Evolutionary conservation across 2,888 invertebrate species (phyloP), one percentile per base, ranked within the genome.

Genomic region (Zaprionus bogoriensis): DNA sequence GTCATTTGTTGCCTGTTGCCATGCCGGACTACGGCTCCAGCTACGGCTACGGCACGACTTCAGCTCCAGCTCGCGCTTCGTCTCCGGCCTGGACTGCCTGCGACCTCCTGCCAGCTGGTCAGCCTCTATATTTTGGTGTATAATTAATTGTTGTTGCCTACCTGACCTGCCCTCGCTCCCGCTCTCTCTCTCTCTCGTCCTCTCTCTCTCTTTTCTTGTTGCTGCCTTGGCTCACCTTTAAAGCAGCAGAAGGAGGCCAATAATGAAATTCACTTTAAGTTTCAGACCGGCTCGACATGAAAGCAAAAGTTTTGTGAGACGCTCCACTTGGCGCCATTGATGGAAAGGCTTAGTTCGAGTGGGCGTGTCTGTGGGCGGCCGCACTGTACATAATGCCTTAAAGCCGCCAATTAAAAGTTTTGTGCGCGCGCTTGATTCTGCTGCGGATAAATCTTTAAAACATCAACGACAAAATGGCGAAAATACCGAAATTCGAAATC

Each of bases 401-500:
- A 85, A 82, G 77, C 80, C 82, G 78, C 50, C 72, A 84, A 87
- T 85, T 82, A 85, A 77, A 82, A 84, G 86, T 81, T 84, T 85
- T 58, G 20, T 30, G 53, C 54, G 27, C 7, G 20, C n/a, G 23
- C 17, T 42, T 46, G 48, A 63, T 67, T 45, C 23, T 36, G 38
- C 53, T 38, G 32, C 51, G 67, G 64, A 67, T 76, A 79, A 69
- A 82, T 81, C 69, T 72, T 82, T 82, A 75, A 75, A 19, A 32
- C 38, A 19, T 50, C 32, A 32, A 32, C 12, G 1, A 27, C 32
- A 58, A n/a, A n/a, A n/a, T n/a, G n/a, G n/a, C n/a, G n/a, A n/a
- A n/a, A n/a, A n/a, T n/a, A n/a, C n/a, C n/a, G n/a, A n/a, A n/a
- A n/a, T n/a, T n/a, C n/a, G n/a, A n/a, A n/a, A n/a, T n/a, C n/a